Percentiles rank a stretch among this genome's conserved stretches.
Conservation (phyloP, 1,140 invertebrate species). For the Daktulosphaira vitifoliae region DNA sequence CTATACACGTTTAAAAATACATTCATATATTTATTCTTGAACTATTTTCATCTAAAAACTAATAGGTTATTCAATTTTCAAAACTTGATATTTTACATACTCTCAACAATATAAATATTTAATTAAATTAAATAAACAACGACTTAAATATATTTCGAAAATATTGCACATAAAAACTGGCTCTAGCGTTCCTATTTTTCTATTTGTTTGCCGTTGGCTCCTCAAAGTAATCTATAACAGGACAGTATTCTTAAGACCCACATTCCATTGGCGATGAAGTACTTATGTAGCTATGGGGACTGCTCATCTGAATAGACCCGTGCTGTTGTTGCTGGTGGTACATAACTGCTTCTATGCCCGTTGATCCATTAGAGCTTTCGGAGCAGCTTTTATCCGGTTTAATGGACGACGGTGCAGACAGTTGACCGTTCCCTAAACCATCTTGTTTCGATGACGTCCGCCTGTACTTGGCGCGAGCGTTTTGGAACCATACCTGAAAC, state of each 20-base stretch:
- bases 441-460: constrained; percentile 83
- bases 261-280: constrained; percentile 26
- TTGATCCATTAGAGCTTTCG: constrained; percentile 22
- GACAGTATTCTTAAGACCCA: too few relatives aligned
- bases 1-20: too few relatives aligned
- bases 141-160: constrained; percentile 21
- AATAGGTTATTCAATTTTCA: constrained; percentile 22
- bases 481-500: constrained; percentile 97
- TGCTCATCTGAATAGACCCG: constrained; percentile 24
- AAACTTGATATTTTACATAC: background rate
- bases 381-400: constrained; percentile 55
- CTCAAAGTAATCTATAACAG: too few relatives aligned
- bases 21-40: too few relatives aligned
- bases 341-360: constrained; percentile 26
- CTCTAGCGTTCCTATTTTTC: background rate
- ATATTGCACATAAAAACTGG: constrained; percentile 31
- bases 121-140: constrained; percentile 28
- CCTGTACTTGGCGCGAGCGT: constrained; percentile 93
- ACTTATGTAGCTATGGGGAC: constrained; percentile 14
- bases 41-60: constrained; percentile 8
- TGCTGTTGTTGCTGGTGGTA: constrained; percentile 25
- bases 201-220: too few relatives aligned
- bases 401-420: constrained; percentile 57
- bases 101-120: constrained; percentile 33
- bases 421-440: constrained; percentile 44